Evolutionary conservation across 1,140 invertebrate genomes (phyloP).

Genomic region (Drosophila auraria): DNA sequence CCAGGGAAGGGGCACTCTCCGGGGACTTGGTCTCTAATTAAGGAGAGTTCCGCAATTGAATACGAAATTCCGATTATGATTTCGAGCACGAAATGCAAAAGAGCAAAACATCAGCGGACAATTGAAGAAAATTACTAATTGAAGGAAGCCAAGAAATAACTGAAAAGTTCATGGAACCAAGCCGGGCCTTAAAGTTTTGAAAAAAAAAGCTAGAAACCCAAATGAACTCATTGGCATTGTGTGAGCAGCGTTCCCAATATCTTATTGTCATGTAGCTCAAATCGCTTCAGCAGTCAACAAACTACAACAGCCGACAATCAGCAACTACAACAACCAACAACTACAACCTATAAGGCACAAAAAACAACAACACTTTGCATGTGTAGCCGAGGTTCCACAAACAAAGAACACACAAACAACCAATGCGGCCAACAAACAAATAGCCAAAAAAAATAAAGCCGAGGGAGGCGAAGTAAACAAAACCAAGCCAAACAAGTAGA

Average conservation of each 20-base stretch:
- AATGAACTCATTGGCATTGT: constrained; percentile 77
- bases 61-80: constrained; percentile 46
- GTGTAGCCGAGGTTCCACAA: constrained; percentile 58
- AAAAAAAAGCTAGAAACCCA: constrained; percentile 27
- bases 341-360: constrained; percentile 46
- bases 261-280: constrained; percentile 77
- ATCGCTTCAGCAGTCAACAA: constrained; percentile 54
- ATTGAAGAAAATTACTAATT: constrained; percentile 36
- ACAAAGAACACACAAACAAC: constrained; percentile 49
- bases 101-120: constrained; percentile 18
- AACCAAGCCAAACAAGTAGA: constrained; percentile 70
- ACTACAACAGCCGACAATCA: constrained; percentile 51
- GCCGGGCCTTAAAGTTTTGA: constrained; percentile 23
- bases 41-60: constrained; percentile 45
- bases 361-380: constrained; percentile 78
- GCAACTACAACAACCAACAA: constrained; percentile 50
- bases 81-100: constrained; percentile 35
- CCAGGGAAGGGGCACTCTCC: constrained; percentile 11
- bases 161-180: constrained; percentile 22
- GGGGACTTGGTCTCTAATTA: constrained; percentile 32
- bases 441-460: constrained; percentile 26
- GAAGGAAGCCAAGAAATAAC: constrained; percentile 18
- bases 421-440: constrained; percentile 41
- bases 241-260: constrained; percentile 59
- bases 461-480: constrained; percentile 40